These are phyloP conservation scores for Sphenodon punctatus DNA, from an alignment of 2,797 vertebrate genomes.

Conservation along the genomic window DNA sequence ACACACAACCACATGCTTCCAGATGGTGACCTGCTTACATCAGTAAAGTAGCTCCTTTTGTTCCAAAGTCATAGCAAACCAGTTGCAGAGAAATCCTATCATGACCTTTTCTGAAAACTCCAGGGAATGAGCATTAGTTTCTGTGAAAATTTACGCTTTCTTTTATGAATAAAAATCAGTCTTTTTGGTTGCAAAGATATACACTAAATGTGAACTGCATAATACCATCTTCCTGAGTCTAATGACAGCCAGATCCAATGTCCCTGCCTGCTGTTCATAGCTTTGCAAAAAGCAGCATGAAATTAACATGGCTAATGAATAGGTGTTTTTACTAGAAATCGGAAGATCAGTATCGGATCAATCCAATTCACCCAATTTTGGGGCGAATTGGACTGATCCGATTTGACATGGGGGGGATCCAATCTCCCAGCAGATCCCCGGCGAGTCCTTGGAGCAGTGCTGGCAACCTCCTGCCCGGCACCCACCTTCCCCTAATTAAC, in stretches of 20 bases:
- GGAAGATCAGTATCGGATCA: too few relatives aligned
- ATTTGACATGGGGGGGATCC: too few relatives aligned
- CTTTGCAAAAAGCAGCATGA: not conserved
- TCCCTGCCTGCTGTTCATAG: not conserved
- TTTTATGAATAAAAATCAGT: not conserved
- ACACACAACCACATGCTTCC: not conserved
- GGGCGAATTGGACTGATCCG: too few relatives aligned
- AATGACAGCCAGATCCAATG: not conserved
- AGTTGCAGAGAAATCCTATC: too few relatives aligned
- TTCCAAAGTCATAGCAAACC: not conserved
- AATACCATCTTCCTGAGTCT: not conserved
- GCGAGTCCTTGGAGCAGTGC: too few relatives aligned
- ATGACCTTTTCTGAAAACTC: too few relatives aligned
- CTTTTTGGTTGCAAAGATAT: not conserved
- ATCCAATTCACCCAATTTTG: too few relatives aligned
- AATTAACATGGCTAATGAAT: too few relatives aligned
- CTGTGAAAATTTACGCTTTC: not conserved
- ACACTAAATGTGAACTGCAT: not conserved
- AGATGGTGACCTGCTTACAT: not conserved
- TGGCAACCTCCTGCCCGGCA: too few relatives aligned
- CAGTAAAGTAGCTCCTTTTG: not conserved
- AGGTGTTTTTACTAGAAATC: too few relatives aligned
- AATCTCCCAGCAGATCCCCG: too few relatives aligned
- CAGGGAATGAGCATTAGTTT: not conserved
- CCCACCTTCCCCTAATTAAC: too few relatives aligned